Percentiles rank a stretch among this genome's conserved stretches.
Conservation (phyloP, 1,140 invertebrate genomes). For the Drosophila kohkoa region DNA sequence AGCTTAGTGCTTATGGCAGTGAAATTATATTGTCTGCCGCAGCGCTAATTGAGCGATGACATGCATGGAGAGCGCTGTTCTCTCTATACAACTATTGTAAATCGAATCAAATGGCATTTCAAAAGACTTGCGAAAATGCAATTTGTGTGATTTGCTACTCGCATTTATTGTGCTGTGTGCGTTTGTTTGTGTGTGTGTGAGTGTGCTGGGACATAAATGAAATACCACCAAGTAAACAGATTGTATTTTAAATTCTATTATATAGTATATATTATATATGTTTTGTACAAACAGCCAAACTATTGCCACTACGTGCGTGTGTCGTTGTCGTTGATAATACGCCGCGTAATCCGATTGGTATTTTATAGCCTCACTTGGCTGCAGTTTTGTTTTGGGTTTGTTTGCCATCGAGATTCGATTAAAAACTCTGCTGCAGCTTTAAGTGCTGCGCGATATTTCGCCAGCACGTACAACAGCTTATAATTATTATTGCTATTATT, state of each 20-base stretch:
- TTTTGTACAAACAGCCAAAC: conserved; percentile 19
- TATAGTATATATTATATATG: conserved; percentile 24
- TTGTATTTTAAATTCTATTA: conserved; percentile 45
- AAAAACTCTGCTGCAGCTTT: conserved; percentile 15
- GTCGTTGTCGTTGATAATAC: conserved; percentile 8
- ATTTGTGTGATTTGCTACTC: conserved; percentile 16
- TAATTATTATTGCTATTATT: conserved; percentile 12
- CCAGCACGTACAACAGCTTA: conserved; percentile 14
- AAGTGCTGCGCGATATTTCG: conserved; percentile 2
- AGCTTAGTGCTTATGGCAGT: conserved; percentile 19
- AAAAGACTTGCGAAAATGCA: conserved; percentile 33
- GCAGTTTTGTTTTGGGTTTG: conserved; percentile 31
- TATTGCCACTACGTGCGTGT: not conserved
- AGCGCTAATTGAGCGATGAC: conserved; percentile 47
- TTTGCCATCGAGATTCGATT: conserved; percentile 28
- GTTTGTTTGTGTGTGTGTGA: no score
- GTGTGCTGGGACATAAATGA: not conserved
- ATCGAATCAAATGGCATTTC: conserved; percentile 32
- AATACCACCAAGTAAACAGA: conserved; percentile 22
- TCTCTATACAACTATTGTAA: conserved; percentile 17
- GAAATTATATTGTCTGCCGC: conserved; percentile 18
- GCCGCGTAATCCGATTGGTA: conserved; percentile 35
- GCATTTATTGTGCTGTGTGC: no score
- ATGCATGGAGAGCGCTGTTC: conserved; percentile 35
- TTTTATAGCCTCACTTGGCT: conserved; percentile 19